phyloP scores from a whole-genome alignment of 2,888 invertebrate genomes.

The Frankliniella intonsa region DNA sequence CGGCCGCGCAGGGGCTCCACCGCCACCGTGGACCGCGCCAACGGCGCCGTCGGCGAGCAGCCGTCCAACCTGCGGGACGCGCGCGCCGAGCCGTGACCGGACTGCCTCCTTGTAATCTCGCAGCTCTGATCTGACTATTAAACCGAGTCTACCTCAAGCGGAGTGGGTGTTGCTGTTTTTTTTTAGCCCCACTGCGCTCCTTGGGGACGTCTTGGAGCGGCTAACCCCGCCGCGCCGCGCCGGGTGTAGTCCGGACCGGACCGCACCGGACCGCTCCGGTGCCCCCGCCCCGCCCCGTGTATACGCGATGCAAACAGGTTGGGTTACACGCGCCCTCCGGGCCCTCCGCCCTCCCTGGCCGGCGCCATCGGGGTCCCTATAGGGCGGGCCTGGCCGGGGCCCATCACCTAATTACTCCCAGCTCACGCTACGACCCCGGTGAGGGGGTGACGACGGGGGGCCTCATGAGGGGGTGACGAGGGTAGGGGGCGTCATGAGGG shows the following conservation, averaged over 20 bases:
- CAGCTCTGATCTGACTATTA: no score
- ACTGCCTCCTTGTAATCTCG: no score
- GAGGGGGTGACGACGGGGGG: background rate
- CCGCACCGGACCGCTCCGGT: no score
- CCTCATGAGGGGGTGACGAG: background rate
- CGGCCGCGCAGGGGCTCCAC: background rate
- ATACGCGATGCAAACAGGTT: background rate
- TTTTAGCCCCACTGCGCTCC: no score
- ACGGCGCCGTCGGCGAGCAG: background rate
- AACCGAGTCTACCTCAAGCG: no score
- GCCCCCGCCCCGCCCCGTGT: background rate
- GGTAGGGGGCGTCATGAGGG: background rate
- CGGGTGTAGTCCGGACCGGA: no score
- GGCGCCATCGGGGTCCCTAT: background rate
- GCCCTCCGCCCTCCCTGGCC: background rate
- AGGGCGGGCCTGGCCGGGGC: background rate
- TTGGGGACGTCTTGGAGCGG: no score
- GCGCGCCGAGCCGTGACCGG: background rate
- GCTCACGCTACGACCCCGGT: background rate
- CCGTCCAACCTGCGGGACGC: background rate
- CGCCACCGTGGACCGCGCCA: background rate
- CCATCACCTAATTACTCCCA: conserved; percentile 8
- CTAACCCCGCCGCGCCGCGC: no score
- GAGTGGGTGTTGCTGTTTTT: no score
- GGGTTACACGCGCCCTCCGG: background rate